Conservation (phyloP, 2,888 invertebrate species). For the Drosophila demipolita region DNA sequence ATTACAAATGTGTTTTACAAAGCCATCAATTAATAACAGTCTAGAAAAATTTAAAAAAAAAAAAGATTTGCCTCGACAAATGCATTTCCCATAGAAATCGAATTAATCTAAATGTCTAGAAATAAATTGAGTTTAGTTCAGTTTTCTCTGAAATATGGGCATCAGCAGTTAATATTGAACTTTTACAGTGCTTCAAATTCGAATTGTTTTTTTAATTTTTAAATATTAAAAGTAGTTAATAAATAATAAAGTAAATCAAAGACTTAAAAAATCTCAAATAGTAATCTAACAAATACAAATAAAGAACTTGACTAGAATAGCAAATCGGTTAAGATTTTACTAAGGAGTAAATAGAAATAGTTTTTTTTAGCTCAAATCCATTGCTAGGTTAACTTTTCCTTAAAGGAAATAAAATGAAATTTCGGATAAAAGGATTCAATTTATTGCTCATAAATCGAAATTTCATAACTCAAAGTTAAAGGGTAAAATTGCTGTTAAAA, state of each 20-base stretch:
- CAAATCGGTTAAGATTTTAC: background rate
- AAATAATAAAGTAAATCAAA: background rate
- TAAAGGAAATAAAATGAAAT: no score
- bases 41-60: background rate
- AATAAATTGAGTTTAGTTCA: background rate
- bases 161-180: background rate
- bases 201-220: background rate
- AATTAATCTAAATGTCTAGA: slow-evolving; percentile 1
- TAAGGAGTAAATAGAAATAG: background rate
- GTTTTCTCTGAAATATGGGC: background rate
- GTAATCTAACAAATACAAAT: background rate
- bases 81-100: background rate
- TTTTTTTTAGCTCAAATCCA: background rate
- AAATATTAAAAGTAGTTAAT: background rate
- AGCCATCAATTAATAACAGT: slow-evolving; percentile 1
- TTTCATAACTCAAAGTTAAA: background rate
- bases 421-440: background rate
- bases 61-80: slow-evolving; percentile 3
- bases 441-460: background rate
- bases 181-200: background rate
- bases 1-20: slow-evolving; percentile 20
- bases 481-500: background rate
- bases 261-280: background rate
- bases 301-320: background rate
- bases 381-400: background rate